phyloP scores from a whole-genome alignment of 2,888 invertebrate species.

The Antheraea yamamai region DNA sequence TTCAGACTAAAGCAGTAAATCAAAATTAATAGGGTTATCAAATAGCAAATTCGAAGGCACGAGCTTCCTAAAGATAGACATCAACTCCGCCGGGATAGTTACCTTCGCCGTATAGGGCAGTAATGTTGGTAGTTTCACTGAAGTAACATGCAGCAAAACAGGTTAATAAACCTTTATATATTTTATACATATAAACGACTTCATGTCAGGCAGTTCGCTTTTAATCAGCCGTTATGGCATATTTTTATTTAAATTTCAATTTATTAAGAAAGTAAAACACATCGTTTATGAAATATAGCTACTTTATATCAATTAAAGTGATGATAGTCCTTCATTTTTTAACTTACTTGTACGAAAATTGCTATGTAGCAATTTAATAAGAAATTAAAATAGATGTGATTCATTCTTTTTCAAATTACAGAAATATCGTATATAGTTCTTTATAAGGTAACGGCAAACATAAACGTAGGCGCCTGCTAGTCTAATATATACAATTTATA shows the following conservation, averaged over 20 bases:
- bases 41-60: conserved; percentile 9
- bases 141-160: conserved; percentile 2
- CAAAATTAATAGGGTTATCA: conserved; percentile 4
- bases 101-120: conserved; percentile 4
- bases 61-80: conserved; percentile 8
- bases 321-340: too few species aligned
- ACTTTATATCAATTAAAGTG: too few species aligned
- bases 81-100: conserved; percentile 2
- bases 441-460: too few species aligned
- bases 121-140: background rate
- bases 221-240: background rate
- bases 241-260: background rate
- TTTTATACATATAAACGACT: background rate
- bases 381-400: too few species aligned
- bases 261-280: too few species aligned
- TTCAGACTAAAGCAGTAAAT: background rate
- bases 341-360: too few species aligned
- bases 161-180: background rate
- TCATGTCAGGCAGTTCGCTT: background rate
- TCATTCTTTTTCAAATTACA: too few species aligned
- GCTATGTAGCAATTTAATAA: too few species aligned
- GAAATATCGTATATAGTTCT: too few species aligned
- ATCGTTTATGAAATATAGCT: too few species aligned
- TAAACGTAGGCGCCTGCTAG: too few species aligned
- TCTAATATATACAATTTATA: too few species aligned